Conservation (phyloP, 2,797 vertebrate genomes). For the Chanos chanos region DNA sequence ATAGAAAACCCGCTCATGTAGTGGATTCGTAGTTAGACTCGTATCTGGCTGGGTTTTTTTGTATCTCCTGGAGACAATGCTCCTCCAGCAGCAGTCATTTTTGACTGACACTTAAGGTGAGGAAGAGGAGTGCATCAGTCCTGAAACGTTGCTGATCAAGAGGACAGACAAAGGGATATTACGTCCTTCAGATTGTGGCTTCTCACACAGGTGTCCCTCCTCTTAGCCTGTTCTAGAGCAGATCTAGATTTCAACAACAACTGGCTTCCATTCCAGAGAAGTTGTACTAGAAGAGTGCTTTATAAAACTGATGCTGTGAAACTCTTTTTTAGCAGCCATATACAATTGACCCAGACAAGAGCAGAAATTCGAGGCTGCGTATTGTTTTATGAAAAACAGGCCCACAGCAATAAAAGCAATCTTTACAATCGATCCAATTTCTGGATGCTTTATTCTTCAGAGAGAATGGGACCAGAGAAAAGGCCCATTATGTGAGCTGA, state of each 20-base stretch:
- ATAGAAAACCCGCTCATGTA: no score
- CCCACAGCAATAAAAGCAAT: conserved; percentile 43
- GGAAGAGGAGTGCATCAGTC: no score
- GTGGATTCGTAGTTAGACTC: no score
- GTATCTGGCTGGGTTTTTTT: no score
- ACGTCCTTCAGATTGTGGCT: conserved; percentile 32
- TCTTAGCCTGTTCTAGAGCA: no score
- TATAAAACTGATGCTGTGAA: conserved; percentile 14
- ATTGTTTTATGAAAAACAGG: conserved; percentile 36
- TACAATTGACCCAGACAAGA: conserved; percentile 44
- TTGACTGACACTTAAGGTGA: no score
- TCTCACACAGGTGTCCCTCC: conserved; percentile 38
- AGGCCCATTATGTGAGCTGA: neutral
- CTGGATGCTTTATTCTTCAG: conserved; percentile 21
- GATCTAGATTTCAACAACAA: conserved; percentile 45
- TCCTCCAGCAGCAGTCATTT: no score
- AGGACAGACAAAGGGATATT: no score
- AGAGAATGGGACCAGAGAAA: conserved; percentile 3
- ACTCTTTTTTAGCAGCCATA: conserved; percentile 38
- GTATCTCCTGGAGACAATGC: no score
- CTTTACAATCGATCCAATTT: conserved; percentile 45
- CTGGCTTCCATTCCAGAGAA: conserved; percentile 41
- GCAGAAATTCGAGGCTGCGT: conserved; percentile 46
- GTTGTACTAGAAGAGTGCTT: conserved; percentile 19
- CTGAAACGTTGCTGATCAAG: no score